Conservation (phyloP, 2,113 vertebrate species). For the Xiphophorus hellerii region DNA sequence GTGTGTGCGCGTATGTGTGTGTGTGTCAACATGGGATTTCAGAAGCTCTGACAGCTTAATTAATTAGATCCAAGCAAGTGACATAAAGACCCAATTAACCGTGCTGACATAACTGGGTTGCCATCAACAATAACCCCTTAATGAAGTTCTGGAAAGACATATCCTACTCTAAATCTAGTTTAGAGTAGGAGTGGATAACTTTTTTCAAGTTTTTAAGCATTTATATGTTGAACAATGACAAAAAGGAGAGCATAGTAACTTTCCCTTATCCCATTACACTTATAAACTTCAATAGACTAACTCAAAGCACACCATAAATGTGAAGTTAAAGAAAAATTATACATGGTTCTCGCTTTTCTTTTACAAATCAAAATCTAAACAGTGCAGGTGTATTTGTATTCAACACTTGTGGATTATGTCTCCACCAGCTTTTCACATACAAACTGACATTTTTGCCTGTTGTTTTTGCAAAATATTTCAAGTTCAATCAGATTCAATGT, state of each 20-base stretch:
- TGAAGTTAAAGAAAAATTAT: background rate
- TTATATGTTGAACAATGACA: background rate
- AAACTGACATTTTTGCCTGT: too few relatives aligned
- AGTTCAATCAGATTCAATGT: too few relatives aligned
- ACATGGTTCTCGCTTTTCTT: background rate
- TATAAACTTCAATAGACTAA: background rate
- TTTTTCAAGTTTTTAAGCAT: background rate
- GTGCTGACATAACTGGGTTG: constrained; percentile 68
- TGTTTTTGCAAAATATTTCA: too few relatives aligned
- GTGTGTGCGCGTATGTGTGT: constrained; percentile 1
- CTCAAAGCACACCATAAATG: background rate
- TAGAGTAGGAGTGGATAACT: background rate
- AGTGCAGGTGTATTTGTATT: too few relatives aligned
- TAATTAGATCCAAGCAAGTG: constrained; percentile 64
- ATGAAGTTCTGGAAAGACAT: constrained; percentile 33
- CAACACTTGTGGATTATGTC: too few relatives aligned
- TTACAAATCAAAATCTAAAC: too few relatives aligned
- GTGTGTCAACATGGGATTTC: constrained; percentile 58
- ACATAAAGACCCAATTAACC: constrained; percentile 74
- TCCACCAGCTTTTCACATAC: too few relatives aligned
- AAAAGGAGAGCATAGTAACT: background rate
- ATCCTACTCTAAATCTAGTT: background rate
- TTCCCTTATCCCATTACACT: background rate
- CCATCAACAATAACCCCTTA: constrained; percentile 39
- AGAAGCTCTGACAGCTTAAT: constrained; percentile 73